Conservation (phyloP, 2,113 vertebrate species). For the Puntigrus tetrazona region DNA sequence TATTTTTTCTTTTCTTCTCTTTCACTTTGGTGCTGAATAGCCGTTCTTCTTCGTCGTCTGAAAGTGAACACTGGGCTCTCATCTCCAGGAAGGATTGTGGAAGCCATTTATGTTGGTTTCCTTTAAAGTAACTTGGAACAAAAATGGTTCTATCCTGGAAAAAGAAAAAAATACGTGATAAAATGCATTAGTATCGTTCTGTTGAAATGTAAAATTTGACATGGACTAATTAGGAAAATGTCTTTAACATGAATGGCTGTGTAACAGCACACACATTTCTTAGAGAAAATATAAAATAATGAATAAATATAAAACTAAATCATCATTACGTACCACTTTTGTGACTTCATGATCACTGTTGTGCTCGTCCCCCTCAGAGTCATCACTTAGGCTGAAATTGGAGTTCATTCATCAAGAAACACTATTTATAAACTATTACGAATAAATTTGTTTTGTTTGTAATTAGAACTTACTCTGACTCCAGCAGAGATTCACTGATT, state of each 20-base stretch:
- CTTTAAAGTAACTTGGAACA: neutral
- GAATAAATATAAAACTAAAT: neutral
- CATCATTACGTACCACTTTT: conserved; percentile 66
- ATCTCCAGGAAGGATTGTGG: neutral
- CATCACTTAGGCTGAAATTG: conserved; percentile 24
- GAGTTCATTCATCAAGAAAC: neutral
- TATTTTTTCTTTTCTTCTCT: conserved; percentile 5
- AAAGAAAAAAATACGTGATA: neutral
- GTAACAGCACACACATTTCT: neutral
- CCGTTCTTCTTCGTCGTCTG: neutral
- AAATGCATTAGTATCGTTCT: neutral
- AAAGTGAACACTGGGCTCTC: neutral
- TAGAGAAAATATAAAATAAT: neutral
- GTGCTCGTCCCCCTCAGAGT: conserved; percentile 25
- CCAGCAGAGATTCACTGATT: neutral
- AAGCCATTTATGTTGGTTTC: conserved; percentile 11
- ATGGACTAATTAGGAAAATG: neutral
- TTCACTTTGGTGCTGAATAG: neutral
- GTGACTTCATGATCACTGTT: conserved; percentile 59
- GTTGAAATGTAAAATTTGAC: neutral
- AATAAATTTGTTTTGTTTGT: neutral
- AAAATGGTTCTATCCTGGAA: conserved; percentile 48
- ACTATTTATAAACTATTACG: neutral
- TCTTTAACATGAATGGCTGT: neutral
- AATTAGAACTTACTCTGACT: conserved; percentile 25